phyloP scores from a whole-genome alignment of 2,888 invertebrate genomes.

The Autographa gamma region DNA sequence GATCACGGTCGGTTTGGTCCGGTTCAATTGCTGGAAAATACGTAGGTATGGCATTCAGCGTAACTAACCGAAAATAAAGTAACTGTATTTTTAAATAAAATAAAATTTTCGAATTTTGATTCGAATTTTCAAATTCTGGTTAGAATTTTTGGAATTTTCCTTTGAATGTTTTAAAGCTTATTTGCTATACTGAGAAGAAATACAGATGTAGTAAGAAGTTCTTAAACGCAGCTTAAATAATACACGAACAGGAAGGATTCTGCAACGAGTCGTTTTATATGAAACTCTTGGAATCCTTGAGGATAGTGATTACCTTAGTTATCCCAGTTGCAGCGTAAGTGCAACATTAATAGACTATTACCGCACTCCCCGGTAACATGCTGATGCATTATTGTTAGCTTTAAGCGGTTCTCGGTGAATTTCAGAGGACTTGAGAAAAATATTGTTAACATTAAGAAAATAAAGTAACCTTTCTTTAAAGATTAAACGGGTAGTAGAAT shows the following conservation, averaged over 20 bases:
- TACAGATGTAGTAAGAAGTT: too few species aligned
- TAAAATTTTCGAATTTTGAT: too few species aligned
- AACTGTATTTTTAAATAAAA: neutral
- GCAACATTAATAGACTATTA: conserved; percentile 39
- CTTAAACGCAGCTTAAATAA: neutral
- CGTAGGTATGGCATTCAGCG: neutral
- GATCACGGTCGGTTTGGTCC: neutral
- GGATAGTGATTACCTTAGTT: conserved; percentile 48
- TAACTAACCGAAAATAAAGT: neutral
- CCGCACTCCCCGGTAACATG: conserved; percentile 25
- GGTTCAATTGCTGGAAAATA: neutral
- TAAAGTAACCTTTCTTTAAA: neutral
- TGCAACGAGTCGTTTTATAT: conserved; percentile 28
- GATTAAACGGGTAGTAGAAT: too few species aligned
- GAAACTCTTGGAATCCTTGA: conserved; percentile 18
- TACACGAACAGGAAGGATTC: neutral
- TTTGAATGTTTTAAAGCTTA: too few species aligned
- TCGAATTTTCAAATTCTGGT: too few species aligned
- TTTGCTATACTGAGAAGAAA: too few species aligned
- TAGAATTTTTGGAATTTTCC: too few species aligned
- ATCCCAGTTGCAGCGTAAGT: conserved; percentile 36
- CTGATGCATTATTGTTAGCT: conserved; percentile 25
- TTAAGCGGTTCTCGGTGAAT: neutral
- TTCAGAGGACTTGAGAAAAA: neutral
- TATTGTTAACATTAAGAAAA: neutral